Conservation (phyloP, 1,140 invertebrate genomes). For the Eufriesea mexicana region DNA sequence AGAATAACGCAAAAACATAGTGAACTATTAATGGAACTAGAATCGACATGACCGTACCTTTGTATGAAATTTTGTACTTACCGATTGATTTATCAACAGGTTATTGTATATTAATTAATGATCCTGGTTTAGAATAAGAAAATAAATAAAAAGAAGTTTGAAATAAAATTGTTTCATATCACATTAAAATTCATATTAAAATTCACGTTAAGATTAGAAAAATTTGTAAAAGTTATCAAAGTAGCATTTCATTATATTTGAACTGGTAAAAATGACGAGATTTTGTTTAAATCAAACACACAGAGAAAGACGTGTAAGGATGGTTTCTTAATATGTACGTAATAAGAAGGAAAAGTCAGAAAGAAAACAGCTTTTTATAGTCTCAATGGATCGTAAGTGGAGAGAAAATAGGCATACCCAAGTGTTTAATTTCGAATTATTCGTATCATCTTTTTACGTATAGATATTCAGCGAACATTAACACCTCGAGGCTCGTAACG, state of each 20-base stretch:
- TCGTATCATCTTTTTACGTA: neutral
- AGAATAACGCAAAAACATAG: neutral
- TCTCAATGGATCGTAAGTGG: too few species aligned
- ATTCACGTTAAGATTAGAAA: neutral
- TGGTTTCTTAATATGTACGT: too few species aligned
- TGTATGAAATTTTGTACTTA: neutral
- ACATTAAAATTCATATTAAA: neutral
- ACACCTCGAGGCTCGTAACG: neutral
- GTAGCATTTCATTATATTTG: neutral
- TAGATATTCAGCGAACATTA: neutral
- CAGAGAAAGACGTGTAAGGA: neutral
- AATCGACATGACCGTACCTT: neutral
- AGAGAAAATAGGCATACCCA: too few species aligned
- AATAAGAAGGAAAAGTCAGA: too few species aligned
- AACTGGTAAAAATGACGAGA: neutral
- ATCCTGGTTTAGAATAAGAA: neutral
- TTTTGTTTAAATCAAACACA: neutral
- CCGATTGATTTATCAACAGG: neutral
- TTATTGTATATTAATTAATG: neutral
- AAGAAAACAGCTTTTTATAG: too few species aligned
- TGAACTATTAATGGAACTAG: neutral
- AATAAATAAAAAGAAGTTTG: neutral
- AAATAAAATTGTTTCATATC: too few species aligned
- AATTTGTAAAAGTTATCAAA: neutral
- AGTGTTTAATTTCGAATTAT: neutral